Conservation (phyloP, 2,113 vertebrate genomes). For the Ramphastos sulfuratus region DNA sequence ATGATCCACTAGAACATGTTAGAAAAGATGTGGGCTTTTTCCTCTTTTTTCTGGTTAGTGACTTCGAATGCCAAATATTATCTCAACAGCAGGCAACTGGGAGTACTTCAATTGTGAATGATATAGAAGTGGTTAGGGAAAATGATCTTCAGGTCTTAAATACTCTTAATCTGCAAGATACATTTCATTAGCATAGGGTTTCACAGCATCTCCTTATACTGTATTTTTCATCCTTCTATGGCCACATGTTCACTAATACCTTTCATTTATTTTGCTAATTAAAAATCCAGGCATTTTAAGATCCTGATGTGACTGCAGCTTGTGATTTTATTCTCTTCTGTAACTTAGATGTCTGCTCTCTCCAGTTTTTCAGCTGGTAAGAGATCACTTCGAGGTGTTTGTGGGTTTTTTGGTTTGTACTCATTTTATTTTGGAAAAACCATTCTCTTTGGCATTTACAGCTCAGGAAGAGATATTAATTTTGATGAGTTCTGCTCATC, state of each 20-base stretch:
- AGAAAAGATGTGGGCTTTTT: not conserved
- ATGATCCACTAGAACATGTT: not conserved
- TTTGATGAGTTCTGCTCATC: not conserved
- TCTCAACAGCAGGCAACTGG: not conserved
- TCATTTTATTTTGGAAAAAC: not conserved
- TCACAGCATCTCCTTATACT: not conserved
- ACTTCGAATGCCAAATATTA: not conserved
- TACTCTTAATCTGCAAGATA: not conserved
- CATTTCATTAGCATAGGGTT: not conserved
- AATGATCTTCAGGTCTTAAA: not conserved
- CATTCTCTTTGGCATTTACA: not conserved
- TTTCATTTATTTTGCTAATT: not conserved
- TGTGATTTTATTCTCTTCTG: not conserved
- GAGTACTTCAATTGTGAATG: not conserved
- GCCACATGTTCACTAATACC: not conserved
- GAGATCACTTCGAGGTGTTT: not conserved
- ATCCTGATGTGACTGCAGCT: not conserved
- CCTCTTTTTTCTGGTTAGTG: not conserved
- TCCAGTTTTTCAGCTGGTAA: not conserved
- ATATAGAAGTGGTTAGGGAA: not conserved
- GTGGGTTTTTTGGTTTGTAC: not conserved
- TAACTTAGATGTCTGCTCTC: not conserved
- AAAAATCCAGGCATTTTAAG: not conserved
- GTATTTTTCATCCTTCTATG: not conserved
- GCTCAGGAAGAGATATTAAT: not conserved